Base-by-base conservation (phyloP, 35 echinoderm and acorn worm species). In the Nesometra sesokonis region DNA sequence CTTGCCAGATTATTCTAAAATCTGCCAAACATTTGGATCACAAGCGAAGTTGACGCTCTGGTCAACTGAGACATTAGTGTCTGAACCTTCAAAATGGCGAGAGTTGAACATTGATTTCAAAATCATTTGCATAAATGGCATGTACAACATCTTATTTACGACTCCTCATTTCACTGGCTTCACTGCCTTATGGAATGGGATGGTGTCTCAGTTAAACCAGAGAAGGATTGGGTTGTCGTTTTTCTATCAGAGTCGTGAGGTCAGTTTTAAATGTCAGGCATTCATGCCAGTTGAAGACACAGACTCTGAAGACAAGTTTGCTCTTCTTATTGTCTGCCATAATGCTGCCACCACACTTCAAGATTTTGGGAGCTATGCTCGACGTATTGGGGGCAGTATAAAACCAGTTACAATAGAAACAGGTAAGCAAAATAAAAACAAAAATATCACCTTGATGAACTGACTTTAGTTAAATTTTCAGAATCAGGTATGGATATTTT, bases 331-430 rank as follows among this genome's bases (percentile, higher is more conserved):
- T 32, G 93, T 97, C 34, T 97, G 91, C 35, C 94, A 97, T 36
- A 97, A 89, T 89, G 94, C 93, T 29, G 85, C 92, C 17, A 91
- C 47, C n/a, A 77, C 86, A 15, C 90, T 97, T 67, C 91, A 93
- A 84, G 94, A 97, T 84, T 86, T 97, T 30, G 94, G 94, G 33
- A 97, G 93, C 81, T 97, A 97, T 87, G 86, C 88, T 32, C 93
- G 88, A 27, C 93, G 92, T 87, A 91, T 97, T 31, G 94, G 94
- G 4, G 94, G 94, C 8, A 97, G 94, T 78, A 77, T 97, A 29
- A 97, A 97, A 82, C 94, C 94, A 83, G 94, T 97, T 13, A 84
- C 78, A 57, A 92, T 97, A 78, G 77, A 47, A 80, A 91, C 91
- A 89, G 94, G 94, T 97, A 80, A 85, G 38, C 15, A 43, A 4